phyloP scores from a whole-genome alignment of 2,113 vertebrate genomes.

The Odocoileus hemionus region DNA sequence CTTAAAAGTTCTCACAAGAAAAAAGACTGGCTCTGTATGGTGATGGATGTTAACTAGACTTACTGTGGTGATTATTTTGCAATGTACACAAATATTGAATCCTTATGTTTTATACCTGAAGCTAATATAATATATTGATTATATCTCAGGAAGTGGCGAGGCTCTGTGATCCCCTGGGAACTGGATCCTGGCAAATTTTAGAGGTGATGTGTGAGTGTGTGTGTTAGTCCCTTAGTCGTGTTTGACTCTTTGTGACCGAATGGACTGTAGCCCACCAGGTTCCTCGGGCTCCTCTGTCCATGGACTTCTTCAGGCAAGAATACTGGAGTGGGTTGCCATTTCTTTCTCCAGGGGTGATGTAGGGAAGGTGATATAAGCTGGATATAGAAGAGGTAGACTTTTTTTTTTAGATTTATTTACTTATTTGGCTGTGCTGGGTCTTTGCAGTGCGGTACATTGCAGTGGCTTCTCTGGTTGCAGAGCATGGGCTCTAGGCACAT shows the following conservation, averaged over 20 bases:
- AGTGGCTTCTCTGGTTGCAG: background rate
- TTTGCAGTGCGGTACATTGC: rapidly evolving
- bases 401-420: background rate
- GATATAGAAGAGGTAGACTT: background rate
- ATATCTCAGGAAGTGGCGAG: background rate
- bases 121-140: background rate
- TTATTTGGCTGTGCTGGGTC: background rate
- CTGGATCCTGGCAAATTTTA: background rate
- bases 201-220: background rate
- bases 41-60: background rate
- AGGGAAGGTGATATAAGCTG: background rate
- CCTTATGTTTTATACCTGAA: background rate
- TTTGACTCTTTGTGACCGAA: background rate
- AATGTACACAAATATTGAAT: background rate
- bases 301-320: background rate
- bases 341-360: background rate
- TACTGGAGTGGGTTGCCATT: background rate
- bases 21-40: background rate
- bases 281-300: background rate
- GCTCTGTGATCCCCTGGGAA: background rate
- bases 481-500: background rate
- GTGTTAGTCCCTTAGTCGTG: background rate
- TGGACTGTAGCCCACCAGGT: background rate
- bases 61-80: background rate
- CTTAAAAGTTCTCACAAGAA: background rate